Percentiles rank a stretch among this genome's conserved stretches.
Evolutionary conservation across 2,888 invertebrate species (phyloP).

Genomic region (Leucania comma): DNA sequence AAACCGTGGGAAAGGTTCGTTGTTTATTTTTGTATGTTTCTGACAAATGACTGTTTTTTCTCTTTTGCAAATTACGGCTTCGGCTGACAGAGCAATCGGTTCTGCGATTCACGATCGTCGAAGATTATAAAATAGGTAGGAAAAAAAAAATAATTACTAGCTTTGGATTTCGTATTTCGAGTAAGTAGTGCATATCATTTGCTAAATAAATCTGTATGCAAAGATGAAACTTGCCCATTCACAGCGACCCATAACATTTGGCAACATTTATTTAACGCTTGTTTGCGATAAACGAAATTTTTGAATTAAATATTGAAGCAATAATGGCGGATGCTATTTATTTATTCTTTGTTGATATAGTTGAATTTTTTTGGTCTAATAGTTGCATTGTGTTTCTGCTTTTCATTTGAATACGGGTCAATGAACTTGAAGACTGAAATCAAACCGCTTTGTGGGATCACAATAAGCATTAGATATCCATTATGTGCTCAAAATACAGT

Average conservation of each 20-base stretch:
- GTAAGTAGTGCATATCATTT: conserved; percentile 83
- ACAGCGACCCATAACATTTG: conserved; percentile 71
- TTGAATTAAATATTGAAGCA: conserved; percentile 67
- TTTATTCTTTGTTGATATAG: conserved; percentile 60
- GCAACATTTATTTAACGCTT: conserved; percentile 74
- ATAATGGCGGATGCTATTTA: conserved; percentile 60
- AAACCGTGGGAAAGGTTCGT: conserved; percentile 81
- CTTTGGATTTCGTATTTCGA: conserved; percentile 77
- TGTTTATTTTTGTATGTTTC: conserved; percentile 75
- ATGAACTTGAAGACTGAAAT: conserved; percentile 40
- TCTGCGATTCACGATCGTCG: conserved; percentile 77
- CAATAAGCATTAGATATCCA: conserved; percentile 26
- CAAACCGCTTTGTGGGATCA: conserved; percentile 33
- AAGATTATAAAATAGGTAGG: conserved; percentile 71
- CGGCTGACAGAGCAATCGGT: conserved; percentile 80
- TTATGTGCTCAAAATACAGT: conserved; percentile 7
- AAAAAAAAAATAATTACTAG: conserved; percentile 76
- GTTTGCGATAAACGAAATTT: conserved; percentile 66
- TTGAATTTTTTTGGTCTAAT: conserved; percentile 59
- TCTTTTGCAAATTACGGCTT: conserved; percentile 79
- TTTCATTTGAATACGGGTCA: conserved; percentile 53
- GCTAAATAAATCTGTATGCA: conserved; percentile 75
- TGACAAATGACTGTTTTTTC: conserved; percentile 75
- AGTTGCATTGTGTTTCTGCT: conserved; percentile 54
- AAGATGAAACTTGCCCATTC: conserved; percentile 71